Evolutionary conservation across 1,140 invertebrate genomes (phyloP).

Genomic region (Anastrepha obliqua): DNA sequence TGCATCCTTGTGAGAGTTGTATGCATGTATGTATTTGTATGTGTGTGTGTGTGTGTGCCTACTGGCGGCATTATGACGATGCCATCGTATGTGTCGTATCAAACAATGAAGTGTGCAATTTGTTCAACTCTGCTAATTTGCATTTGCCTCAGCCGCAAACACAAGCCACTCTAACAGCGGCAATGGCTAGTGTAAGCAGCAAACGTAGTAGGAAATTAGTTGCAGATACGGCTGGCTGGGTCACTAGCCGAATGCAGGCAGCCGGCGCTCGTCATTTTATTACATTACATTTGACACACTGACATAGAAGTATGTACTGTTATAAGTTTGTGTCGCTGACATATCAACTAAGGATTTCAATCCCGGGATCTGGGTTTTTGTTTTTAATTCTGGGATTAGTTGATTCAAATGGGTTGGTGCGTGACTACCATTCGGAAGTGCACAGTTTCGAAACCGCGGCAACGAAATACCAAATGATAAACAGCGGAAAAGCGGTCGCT

Average conservation of each 20-base stretch:
- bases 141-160: slow-evolving; percentile 36
- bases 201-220: slow-evolving; percentile 44
- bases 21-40: too few relatives aligned
- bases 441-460: too few relatives aligned
- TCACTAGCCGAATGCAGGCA: not conserved
- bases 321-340: not conserved
- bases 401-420: too few relatives aligned
- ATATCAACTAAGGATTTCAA: not conserved
- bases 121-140: slow-evolving; percentile 49
- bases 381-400: too few relatives aligned
- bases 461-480: too few relatives aligned
- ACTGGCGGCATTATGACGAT: not conserved
- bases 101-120: slow-evolving; percentile 53
- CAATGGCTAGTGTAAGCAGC: not conserved
- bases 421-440: too few relatives aligned
- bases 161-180: not conserved
- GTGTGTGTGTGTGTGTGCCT: not conserved
- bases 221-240: slow-evolving; percentile 29
- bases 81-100: not conserved
- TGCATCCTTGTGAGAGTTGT: not conserved
- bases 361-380: too few relatives aligned
- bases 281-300: slow-evolving; percentile 38
- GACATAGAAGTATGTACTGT: not conserved
- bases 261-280: slow-evolving; percentile 23
- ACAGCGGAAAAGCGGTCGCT: too few relatives aligned